phyloP scores from a whole-genome alignment of 2,888 invertebrate species.

The Trichopria drosophilae region DNA sequence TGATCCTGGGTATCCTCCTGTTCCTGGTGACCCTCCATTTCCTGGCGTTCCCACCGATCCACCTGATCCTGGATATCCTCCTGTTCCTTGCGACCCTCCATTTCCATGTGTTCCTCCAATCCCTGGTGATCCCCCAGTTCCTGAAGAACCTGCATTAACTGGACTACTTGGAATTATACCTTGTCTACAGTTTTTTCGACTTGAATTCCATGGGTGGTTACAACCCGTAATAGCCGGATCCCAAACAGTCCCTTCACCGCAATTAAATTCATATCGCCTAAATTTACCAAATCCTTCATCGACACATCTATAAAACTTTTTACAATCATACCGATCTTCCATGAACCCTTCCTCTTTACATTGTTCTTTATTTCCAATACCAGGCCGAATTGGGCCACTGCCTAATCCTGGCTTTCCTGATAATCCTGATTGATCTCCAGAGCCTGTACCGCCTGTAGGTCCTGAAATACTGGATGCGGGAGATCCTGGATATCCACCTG shows the following conservation, averaged over 20 bases:
- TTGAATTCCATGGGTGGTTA: conserved; percentile 27
- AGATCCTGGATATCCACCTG: conserved; percentile 4
- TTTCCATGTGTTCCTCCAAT: conserved; percentile 18
- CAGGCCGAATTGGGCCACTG: neutral
- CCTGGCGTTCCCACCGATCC: conserved; percentile 10
- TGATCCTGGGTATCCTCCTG: conserved; percentile 24
- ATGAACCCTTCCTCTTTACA: too few relatives aligned
- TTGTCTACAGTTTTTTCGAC: too few relatives aligned
- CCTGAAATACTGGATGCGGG: conserved; percentile 36
- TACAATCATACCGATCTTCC: too few relatives aligned
- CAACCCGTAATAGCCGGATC: too few relatives aligned
- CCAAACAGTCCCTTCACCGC: too few relatives aligned
- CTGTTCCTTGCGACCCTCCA: conserved; percentile 35
- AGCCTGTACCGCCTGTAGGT: conserved; percentile 30
- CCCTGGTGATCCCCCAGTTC: conserved; percentile 23
- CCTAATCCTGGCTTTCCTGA: conserved; percentile 31
- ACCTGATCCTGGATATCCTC: conserved; percentile 30
- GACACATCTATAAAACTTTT: too few relatives aligned
- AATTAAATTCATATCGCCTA: too few relatives aligned
- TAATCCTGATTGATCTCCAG: conserved; percentile 27
- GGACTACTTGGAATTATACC: conserved; percentile 39
- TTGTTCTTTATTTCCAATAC: conserved; percentile 48
- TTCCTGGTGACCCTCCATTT: conserved; percentile 31
- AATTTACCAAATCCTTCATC: too few relatives aligned
- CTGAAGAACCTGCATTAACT: conserved; percentile 31